A percentile compares a stretch with the other conserved stretches of the same genome.
Conservation (phyloP, 2,888 invertebrate genomes). For the Aquatica leii region DNA sequence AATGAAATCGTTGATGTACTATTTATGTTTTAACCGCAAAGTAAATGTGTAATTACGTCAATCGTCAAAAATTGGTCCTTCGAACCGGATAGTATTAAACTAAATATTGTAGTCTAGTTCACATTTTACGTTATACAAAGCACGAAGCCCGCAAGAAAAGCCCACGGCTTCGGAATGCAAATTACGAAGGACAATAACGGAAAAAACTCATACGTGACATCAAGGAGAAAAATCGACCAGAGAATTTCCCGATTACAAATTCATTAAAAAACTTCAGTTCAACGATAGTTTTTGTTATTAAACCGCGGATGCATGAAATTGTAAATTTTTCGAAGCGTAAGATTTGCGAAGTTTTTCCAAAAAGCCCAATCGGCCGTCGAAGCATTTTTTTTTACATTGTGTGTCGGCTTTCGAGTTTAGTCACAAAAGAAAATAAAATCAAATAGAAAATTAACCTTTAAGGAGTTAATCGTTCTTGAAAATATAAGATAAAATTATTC, state of each 20-base stretch:
- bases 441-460: slow-evolving; percentile 2
- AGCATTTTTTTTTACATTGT: background rate
- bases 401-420: background rate
- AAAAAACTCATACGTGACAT: slow-evolving; percentile 11
- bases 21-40: too few species aligned
- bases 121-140: background rate
- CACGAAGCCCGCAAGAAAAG: background rate
- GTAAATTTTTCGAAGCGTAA: too few species aligned
- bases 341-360: background rate
- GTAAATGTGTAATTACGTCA: too few species aligned
- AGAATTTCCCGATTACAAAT: too few species aligned
- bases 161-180: background rate
- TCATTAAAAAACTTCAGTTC: too few species aligned
- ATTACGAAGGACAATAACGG: slow-evolving; percentile 8
- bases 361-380: background rate
- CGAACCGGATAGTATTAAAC: too few species aligned
- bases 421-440: too few species aligned
- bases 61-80: too few species aligned
- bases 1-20: background rate
- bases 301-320: too few species aligned
- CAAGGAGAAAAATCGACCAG: slow-evolving; percentile 6
- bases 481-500: slow-evolving; percentile 4
- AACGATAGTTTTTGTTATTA: too few species aligned
- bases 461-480: slow-evolving; percentile 9
- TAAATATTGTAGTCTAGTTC: background rate